Conservation (phyloP, 2,797 vertebrate species). For the Eospalax fontanierii region DNA sequence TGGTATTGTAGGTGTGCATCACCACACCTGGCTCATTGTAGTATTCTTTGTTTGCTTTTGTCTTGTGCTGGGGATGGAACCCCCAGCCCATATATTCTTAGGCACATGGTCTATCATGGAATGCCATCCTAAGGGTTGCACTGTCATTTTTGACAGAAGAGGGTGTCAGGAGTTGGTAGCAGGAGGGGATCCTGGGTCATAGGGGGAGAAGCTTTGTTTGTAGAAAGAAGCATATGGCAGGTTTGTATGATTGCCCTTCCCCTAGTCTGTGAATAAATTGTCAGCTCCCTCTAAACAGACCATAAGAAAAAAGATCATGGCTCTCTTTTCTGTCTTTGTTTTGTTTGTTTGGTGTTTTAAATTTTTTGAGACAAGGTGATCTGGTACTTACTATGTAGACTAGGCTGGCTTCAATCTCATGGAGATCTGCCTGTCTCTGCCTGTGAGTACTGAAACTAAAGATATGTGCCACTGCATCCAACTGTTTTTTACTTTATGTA, state of each 20-base stretch:
- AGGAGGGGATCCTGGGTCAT: not conserved
- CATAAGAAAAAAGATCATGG: not conserved
- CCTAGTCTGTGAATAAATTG: not conserved
- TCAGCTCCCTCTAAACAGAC: not conserved
- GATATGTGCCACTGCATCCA: too few species aligned
- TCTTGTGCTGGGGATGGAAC: not conserved
- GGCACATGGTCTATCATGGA: not conserved
- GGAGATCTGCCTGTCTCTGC: too few species aligned
- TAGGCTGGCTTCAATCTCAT: too few species aligned
- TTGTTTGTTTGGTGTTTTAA: too few species aligned
- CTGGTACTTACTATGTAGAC: too few species aligned
- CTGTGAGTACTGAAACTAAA: too few species aligned
- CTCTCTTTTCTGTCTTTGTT: not conserved
- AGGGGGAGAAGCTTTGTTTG: not conserved
- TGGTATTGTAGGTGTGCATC: not conserved
- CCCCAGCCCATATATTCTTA: not conserved
- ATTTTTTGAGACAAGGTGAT: too few species aligned
- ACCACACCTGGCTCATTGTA: not conserved
- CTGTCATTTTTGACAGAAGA: not conserved
- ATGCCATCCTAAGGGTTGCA: not conserved
- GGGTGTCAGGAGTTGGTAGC: not conserved
- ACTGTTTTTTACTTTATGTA: too few species aligned
- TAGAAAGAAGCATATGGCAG: not conserved
- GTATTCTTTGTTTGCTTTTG: not conserved
- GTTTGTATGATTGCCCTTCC: not conserved